phyloP scores from a whole-genome alignment of 2,888 invertebrate species.

The Tanytarsus gracilentus region DNA sequence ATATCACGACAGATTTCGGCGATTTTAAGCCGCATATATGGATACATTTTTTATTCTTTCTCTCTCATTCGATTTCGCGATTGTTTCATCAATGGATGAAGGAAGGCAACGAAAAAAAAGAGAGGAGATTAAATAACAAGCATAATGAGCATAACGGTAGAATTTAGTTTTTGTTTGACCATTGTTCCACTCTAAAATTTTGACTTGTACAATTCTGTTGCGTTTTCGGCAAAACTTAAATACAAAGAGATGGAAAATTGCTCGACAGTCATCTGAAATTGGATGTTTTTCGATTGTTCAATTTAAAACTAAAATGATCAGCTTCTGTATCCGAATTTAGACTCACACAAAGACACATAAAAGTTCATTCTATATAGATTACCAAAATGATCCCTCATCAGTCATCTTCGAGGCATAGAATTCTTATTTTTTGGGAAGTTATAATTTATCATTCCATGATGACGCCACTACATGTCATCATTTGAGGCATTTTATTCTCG shows the following conservation, averaged over 20 bases:
- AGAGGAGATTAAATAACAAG: neutral
- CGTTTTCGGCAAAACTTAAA: neutral
- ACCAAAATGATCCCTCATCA: conserved; percentile 22
- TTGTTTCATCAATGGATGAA: conserved; percentile 2
- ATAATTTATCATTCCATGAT: conserved; percentile 28
- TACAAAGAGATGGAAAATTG: neutral
- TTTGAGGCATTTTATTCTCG: conserved; percentile 4
- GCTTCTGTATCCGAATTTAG: conserved; percentile 16
- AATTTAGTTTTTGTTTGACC: neutral
- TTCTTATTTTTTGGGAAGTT: conserved; percentile 13
- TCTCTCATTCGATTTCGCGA: too few relatives aligned
- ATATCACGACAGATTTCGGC: conserved; percentile 7
- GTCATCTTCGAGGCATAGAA: neutral
- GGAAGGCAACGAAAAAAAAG: neutral
- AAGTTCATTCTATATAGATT: too few relatives aligned
- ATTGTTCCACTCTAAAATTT: neutral
- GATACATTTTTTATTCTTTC: neutral
- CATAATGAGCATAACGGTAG: neutral
- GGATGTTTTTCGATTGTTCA: too few relatives aligned
- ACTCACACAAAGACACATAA: too few relatives aligned
- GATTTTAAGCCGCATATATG: conserved; percentile 13
- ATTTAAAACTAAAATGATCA: too few relatives aligned
- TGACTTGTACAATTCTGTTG: neutral
- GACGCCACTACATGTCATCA: conserved; percentile 28
- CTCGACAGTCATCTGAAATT: too few relatives aligned